Conservation (phyloP, 2,888 invertebrate species). For the Iphiclides podalirius region DNA sequence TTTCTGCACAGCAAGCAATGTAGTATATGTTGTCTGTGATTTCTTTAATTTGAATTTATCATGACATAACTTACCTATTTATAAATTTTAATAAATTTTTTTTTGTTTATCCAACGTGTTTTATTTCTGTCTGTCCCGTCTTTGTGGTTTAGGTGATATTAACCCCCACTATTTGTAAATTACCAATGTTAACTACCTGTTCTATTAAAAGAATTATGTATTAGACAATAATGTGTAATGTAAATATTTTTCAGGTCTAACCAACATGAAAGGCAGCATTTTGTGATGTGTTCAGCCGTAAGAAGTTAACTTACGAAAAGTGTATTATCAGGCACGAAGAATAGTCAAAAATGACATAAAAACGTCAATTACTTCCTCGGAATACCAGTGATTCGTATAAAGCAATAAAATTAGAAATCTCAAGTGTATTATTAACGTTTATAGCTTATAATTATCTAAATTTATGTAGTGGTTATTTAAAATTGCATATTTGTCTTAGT, state of each 20-base stretch:
- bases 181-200: slow-evolving; percentile 6
- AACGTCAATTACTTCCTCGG: no score
- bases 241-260: slow-evolving; percentile 28
- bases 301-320: slow-evolving; percentile 5
- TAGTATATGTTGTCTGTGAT: slow-evolving; percentile 19
- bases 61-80: slow-evolving; percentile 52
- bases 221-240: background rate
- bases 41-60: slow-evolving; percentile 30
- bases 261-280: slow-evolving; percentile 26
- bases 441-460: no score
- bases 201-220: no score
- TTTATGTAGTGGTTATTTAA: no score
- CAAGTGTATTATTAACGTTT: no score
- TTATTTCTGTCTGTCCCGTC: slow-evolving; percentile 8
- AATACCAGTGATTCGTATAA: no score
- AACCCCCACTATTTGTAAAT: no score
- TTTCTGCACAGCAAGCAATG: slow-evolving; percentile 10
- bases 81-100: slow-evolving; percentile 48
- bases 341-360: no score
- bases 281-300: slow-evolving; percentile 25
- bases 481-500: no score
- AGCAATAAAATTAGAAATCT: no score
- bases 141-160: slow-evolving; percentile 5
- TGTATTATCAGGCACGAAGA: no score
- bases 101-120: slow-evolving; percentile 26